Conservation (phyloP, 2,888 invertebrate species). For the Athrips mouffetella region DNA sequence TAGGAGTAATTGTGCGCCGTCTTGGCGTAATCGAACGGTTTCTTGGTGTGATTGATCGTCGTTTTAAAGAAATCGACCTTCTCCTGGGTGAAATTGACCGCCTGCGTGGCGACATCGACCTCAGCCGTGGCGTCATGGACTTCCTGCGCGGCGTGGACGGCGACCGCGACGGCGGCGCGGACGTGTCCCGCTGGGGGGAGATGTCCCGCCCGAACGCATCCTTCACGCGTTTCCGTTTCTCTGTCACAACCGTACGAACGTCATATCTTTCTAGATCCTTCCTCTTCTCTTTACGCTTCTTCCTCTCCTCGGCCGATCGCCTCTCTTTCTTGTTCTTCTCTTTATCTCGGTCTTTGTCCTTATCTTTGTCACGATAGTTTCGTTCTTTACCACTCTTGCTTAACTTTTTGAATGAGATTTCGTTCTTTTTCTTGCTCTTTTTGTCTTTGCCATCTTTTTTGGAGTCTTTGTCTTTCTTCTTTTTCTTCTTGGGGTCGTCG, state of each 20-base stretch:
- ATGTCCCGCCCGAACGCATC: slow-evolving; percentile 89
- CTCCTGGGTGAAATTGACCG: not conserved
- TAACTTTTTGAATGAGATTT: slow-evolving; percentile 86
- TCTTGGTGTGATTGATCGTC: slow-evolving; percentile 13
- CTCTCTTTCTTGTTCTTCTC: slow-evolving; percentile 72
- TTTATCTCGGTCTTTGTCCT: slow-evolving; percentile 40
- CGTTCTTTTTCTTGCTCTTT: slow-evolving; percentile 69
- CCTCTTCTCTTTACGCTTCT: slow-evolving; percentile 49
- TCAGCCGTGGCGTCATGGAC: not conserved
- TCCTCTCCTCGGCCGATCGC: slow-evolving; percentile 32
- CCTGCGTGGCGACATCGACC: not conserved
- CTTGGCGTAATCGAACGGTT: slow-evolving; percentile 23
- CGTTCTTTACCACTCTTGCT: slow-evolving; percentile 87
- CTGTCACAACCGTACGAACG: slow-evolving; percentile 87
- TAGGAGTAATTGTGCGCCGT: slow-evolving; percentile 14
- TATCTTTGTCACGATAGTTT: slow-evolving; percentile 84
- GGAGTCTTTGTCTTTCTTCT: slow-evolving; percentile 22
- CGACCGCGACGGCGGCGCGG: slow-evolving; percentile 15
- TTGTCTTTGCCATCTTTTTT: slow-evolving; percentile 27
- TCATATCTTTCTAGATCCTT: slow-evolving; percentile 89
- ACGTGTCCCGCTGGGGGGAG: slow-evolving; percentile 43
- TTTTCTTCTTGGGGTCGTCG: slow-evolving; percentile 69
- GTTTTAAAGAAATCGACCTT: slow-evolving; percentile 14
- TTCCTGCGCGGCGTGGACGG: not conserved
- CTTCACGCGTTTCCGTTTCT: slow-evolving; percentile 81